Conservation (phyloP, 2,888 invertebrate genomes). For the Leucozona laternaria region DNA sequence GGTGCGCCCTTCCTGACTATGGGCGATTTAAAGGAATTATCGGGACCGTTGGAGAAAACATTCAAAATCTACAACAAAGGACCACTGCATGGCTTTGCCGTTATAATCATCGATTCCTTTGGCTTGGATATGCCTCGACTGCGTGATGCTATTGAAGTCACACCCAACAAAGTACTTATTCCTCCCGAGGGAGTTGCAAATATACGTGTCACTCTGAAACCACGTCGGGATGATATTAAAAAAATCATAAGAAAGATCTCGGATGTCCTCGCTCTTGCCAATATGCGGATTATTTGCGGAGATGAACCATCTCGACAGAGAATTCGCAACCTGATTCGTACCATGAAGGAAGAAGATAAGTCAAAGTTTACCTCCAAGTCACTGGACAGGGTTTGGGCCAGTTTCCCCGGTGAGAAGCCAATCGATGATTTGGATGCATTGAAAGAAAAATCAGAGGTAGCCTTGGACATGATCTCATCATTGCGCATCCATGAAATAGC, state of each 20-base stretch:
- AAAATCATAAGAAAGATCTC: slow-evolving; percentile 81
- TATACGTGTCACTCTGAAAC: slow-evolving; percentile 83
- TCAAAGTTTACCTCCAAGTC: slow-evolving; percentile 78
- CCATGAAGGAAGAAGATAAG: slow-evolving; percentile 79
- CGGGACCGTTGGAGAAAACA: slow-evolving; percentile 83
- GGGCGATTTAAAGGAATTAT: slow-evolving; percentile 85
- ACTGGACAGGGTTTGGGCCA: slow-evolving; percentile 79
- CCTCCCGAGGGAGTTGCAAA: slow-evolving; percentile 82
- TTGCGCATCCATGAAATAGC: slow-evolving; percentile 81
- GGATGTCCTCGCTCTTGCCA: slow-evolving; percentile 83
- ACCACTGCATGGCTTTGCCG: slow-evolving; percentile 85
- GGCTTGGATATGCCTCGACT: slow-evolving; percentile 80
- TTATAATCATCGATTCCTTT: slow-evolving; percentile 80
- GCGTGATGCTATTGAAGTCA: slow-evolving; percentile 81
- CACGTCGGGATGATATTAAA: slow-evolving; percentile 84
- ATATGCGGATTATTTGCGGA: slow-evolving; percentile 84
- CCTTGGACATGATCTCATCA: slow-evolving; percentile 79
- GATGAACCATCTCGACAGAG: slow-evolving; percentile 85
- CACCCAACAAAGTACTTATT: slow-evolving; percentile 84
- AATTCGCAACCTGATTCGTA: slow-evolving; percentile 80
- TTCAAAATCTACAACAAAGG: slow-evolving; percentile 86
- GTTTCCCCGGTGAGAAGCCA: slow-evolving; percentile 79
- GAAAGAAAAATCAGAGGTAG: slow-evolving; percentile 80
- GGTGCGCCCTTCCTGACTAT: slow-evolving; percentile 86
- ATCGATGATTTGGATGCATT: slow-evolving; percentile 78